Percentiles rank a stretch among this genome's conserved stretches.
phyloP scores from a whole-genome alignment of 92 coral and sea anemone species.

The Phymanthus crucifer region DNA sequence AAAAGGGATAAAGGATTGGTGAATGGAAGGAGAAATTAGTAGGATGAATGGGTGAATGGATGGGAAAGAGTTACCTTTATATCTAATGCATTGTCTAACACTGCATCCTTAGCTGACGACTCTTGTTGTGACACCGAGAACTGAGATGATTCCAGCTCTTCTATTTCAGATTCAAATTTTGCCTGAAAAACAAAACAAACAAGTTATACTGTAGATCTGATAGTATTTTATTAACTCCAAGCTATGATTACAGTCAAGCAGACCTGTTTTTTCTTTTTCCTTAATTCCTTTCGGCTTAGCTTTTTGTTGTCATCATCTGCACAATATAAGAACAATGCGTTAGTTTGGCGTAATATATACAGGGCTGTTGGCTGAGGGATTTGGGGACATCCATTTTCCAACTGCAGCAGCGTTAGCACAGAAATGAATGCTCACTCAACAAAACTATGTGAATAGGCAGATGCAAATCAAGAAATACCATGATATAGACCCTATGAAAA shows the following conservation, averaged over 20 bases:
- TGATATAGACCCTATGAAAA: too few relatives aligned
- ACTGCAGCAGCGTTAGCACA: too few relatives aligned
- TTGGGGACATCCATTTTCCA: too few relatives aligned
- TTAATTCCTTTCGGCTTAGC: conserved; percentile 87
- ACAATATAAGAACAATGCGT: neutral
- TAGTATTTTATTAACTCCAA: too few relatives aligned
- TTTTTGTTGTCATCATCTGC: conserved; percentile 58
- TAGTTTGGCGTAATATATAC: neutral
- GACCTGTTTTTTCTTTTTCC: conserved; percentile 82
- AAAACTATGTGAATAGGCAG: too few relatives aligned
- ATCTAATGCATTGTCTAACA: conserved; percentile 88
- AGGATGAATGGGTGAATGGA: neutral
- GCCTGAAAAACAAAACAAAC: conserved; percentile 49
- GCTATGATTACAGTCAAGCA: too few relatives aligned
- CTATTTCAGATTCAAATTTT: conserved; percentile 82
- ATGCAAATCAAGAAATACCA: too few relatives aligned
- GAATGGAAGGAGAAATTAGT: neutral
- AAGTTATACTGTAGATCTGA: too few relatives aligned
- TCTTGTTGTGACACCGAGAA: conserved; percentile 98
- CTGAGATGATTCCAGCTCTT: conserved; percentile 89
- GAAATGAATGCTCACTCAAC: too few relatives aligned
- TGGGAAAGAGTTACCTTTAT: conserved; percentile 66
- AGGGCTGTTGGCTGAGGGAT: too few relatives aligned
- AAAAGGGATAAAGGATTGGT: too few relatives aligned
- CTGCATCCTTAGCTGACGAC: conserved; percentile 72